phyloP scores from a whole-genome alignment of 2,113 vertebrate genomes.

The Ictalurus furcatus region DNA sequence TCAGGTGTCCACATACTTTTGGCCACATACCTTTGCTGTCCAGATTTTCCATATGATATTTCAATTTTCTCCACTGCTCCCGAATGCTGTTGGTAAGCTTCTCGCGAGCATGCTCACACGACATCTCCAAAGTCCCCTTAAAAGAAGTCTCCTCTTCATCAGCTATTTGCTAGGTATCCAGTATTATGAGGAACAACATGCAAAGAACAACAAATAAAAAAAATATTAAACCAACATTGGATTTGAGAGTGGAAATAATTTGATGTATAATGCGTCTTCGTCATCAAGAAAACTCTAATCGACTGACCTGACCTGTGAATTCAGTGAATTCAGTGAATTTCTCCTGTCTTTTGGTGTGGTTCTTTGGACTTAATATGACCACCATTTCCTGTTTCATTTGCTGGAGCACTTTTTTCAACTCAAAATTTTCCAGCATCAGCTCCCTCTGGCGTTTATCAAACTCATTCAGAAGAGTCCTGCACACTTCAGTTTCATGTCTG shows the following conservation, averaged over 20 bases:
- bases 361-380: constrained; percentile 83
- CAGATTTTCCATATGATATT: constrained; percentile 88
- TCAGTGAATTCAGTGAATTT: constrained; percentile 73
- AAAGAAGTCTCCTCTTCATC: constrained; percentile 89
- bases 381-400: constrained; percentile 97
- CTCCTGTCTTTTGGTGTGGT: constrained; percentile 74
- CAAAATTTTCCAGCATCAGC: constrained; percentile 88
- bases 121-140: constrained; percentile 83
- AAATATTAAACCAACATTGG: not conserved
- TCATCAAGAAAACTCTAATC: not conserved
- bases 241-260: not conserved
- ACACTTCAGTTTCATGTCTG: constrained; percentile 95
- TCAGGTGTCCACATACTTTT: not conserved
- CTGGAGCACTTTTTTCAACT: constrained; percentile 92
- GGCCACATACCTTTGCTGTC: constrained; percentile 85
- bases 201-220: constrained; percentile 1
- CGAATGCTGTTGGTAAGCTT: constrained; percentile 95
- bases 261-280: not conserved
- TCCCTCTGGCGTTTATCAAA: constrained; percentile 89
- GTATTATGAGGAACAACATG: not conserved
- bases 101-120: constrained; percentile 86
- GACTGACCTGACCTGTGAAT: constrained; percentile 71
- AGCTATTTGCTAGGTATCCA: constrained; percentile 64
- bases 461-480: constrained; percentile 84
- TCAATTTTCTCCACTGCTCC: constrained; percentile 92